Base-by-base conservation (phyloP, 1,140 invertebrate species). In the Cyclargus thomasi region DNA sequence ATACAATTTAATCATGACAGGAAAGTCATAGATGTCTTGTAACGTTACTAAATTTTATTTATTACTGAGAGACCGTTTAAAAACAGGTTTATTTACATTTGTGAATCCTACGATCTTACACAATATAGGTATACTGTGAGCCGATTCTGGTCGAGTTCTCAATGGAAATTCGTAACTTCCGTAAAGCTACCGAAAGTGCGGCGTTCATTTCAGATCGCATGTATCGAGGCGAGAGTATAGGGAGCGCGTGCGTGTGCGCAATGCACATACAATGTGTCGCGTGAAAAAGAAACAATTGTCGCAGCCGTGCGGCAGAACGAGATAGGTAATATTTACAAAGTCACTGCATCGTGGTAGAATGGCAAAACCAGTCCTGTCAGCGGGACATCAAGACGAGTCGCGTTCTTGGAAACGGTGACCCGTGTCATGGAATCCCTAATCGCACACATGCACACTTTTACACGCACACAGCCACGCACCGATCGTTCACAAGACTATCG, bases 361-460 rank as follows among this genome's bases (percentile, higher is more conserved):
- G 78, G 78, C 85, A 86, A 88, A 90, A 90, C 88, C 86, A 85
- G 86, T 89, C 85, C 85, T 88, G 86, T 90, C 88, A 90, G 81
- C 85, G 85, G 83, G 85, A 87, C 82, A 81, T 90, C 86, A 90
- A 88, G 85, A 86, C 85, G 78, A 85, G 81, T 77, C 81, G 80
- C 77, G 79, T 89, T 90, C 88, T 89, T 78, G 81, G 88, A 90
- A 90, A 89, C 80, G 80, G 86, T 90, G 88, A 90, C 85, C 86
- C 79, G 79, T 89, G 88, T 88, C 88, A 89, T 85, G 88, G 86
- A 89, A 90, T 89, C 86, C 85, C 88, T 86, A 76, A 75, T 72
- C 81, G 81, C 82, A 81, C 75, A 74, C 72, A 73, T 68, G 73
- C 69, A 75, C 70, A 77, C 73, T 70, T 74, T 73, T 69, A 79